phyloP scores from a whole-genome alignment of 53 echinoderm and acorn worm species.

The Glandiceps talaboti region DNA sequence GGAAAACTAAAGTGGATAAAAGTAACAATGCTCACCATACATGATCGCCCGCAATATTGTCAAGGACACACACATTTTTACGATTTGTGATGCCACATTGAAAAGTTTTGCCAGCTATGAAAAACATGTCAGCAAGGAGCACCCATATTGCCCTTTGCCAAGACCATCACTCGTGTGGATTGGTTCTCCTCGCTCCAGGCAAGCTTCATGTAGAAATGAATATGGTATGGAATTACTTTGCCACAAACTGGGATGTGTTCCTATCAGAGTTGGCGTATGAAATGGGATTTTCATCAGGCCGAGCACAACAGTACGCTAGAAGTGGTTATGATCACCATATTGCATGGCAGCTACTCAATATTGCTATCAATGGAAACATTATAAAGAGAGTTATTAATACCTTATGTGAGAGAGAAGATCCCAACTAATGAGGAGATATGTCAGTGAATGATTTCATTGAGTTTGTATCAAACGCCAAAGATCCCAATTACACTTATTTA shows the following conservation, averaged over 20 bases:
- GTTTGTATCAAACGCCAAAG: conserved; percentile 2
- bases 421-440: neutral
- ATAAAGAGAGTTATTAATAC: conserved; percentile 16
- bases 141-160: neutral
- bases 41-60: neutral
- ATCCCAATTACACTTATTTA: conserved; percentile 26
- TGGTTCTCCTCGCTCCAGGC: conserved; percentile 20
- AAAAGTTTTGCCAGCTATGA: neutral
- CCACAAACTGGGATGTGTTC: conserved; percentile 27
- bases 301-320: conserved; percentile 19
- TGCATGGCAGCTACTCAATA: conserved; percentile 20
- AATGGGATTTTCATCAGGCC: conserved; percentile 9
- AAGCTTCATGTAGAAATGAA: conserved; percentile 39
- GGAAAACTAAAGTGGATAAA: neutral
- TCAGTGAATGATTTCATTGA: conserved; percentile 17
- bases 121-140: neutral
- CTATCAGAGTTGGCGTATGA: conserved; percentile 4
- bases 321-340: conserved; percentile 28
- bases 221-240: conserved; percentile 13
- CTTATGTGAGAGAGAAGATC: conserved; percentile 10
- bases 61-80: neutral
- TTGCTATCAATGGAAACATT: neutral
- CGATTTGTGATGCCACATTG: neutral
- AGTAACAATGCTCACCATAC: neutral
- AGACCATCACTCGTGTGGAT: conserved; percentile 20